Percentiles rank a stretch among this genome's conserved stretches.
Conservation (phyloP, 2,113 vertebrate species). For the Ceyx melanurus region DNA sequence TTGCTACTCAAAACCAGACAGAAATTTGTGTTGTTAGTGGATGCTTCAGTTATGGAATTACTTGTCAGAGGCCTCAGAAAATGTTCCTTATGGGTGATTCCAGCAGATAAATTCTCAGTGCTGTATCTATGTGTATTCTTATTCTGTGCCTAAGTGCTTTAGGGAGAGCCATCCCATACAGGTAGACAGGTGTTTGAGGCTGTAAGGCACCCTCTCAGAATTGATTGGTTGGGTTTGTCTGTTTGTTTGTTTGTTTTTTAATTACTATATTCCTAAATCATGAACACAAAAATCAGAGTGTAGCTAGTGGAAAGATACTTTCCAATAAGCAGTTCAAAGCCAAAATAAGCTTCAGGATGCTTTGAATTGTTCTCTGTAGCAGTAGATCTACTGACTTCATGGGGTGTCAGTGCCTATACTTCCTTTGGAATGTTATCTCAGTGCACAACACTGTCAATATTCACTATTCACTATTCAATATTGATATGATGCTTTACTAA, state of each 20-base stretch:
- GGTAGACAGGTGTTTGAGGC: not conserved
- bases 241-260: not conserved
- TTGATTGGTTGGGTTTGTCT: too few relatives aligned
- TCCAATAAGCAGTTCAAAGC: not conserved
- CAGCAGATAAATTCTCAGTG: not conserved
- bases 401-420: rapidly evolving
- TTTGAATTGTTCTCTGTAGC: not conserved
- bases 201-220: not conserved
- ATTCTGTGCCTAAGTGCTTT: not conserved
- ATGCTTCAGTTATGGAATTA: not conserved
- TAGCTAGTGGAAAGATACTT: not conserved
- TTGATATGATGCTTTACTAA: not conserved
- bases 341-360: not conserved
- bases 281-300: not conserved
- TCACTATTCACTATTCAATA: not conserved
- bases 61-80: not conserved
- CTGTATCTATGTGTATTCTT: not conserved
- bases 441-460: not conserved
- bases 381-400: not conserved
- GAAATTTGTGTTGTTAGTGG: not conserved
- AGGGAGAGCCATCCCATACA: not conserved
- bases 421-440: not conserved
- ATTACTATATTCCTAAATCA: not conserved
- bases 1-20: not conserved
- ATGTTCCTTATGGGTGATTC: not conserved